Evolutionary conservation across 2,113 vertebrate genomes (phyloP).

Genomic region (Recurvirostra avosetta): DNA sequence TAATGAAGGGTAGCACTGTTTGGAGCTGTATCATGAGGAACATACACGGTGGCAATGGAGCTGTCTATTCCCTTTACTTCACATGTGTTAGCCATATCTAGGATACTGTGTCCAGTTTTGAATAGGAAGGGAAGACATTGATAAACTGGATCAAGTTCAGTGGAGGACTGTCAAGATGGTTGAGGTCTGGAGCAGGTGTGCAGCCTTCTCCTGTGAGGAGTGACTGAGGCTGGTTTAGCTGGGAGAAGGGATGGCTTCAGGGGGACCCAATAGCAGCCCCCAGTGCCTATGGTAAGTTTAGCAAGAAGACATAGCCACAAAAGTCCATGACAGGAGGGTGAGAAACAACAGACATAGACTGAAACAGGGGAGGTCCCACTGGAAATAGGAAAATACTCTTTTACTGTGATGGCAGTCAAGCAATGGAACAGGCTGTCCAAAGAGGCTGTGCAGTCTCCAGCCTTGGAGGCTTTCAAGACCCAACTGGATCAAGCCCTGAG

Average conservation of each 20-base stretch:
- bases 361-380: neutral
- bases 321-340: neutral
- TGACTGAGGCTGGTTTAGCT: neutral
- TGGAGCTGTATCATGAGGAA: neutral
- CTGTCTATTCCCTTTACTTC: neutral
- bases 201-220: neutral
- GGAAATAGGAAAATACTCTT: neutral
- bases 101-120: neutral
- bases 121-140: neutral
- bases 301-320: neutral
- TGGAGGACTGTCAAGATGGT: neutral
- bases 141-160: neutral
- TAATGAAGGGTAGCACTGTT: neutral
- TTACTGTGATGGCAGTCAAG: neutral
- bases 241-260: neutral
- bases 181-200: neutral
- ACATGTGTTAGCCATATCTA: neutral
- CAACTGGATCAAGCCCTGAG: neutral
- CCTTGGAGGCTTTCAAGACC: neutral
- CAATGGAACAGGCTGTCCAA: neutral
- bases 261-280: neutral
- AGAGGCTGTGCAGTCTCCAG: neutral
- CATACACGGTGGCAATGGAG: accelerated
- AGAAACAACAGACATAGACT: neutral
- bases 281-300: neutral